Base-by-base conservation (phyloP, 2,888 invertebrate species). In the Ochropleura plecta region DNA sequence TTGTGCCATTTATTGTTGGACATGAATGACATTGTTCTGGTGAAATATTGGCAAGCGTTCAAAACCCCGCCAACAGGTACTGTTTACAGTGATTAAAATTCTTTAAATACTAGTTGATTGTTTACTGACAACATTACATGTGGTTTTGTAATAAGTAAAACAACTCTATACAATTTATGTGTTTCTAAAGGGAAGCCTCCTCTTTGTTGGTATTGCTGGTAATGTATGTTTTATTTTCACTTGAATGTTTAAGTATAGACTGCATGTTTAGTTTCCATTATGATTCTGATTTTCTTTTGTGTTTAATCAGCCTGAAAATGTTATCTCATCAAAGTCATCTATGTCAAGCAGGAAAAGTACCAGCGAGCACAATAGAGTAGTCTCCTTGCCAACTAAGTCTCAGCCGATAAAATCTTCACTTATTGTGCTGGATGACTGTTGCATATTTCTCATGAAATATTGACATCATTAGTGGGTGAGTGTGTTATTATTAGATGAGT, bases 41-140 rank as follows among this genome's bases (percentile, higher is more conserved):
- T 82, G 69, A 86, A 90, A 86, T 87, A 90, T 91, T 91, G 92
- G 92, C 92, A 91, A 64, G 64, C 64, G 66, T 89, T 92, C 91
- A 92, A 92, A 82, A 75, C 51, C 77, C 76, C 89, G 87, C 89
- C 92, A 91, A 91, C 91, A 90, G 91, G 91, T 91, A 89, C 78
- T 71, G 84, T 83, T 83, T 84, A 75, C 73, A 79, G 78, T 82
- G 75, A 78, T 84, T 86, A 79, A 88, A 86, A 83, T 84, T 75
- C 77, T 81, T 87, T 80, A 83, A 78, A 86, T 81, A 88, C 79
- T 83, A 81, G 80, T 82, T 79, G 84, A 79, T 86, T 88, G 88
- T 88, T 84, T 86, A 86, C 71, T 64, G 78, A 82, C 81, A 85
- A 80, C 53, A 81, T 84, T 78, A 79, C 78, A 72, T 75, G 73